A percentile compares a stretch with the other conserved stretches of the same genome.
Evolutionary conservation across 1,140 invertebrate genomes (phyloP).

Genomic region (Pseudobourletiella spinata): DNA sequence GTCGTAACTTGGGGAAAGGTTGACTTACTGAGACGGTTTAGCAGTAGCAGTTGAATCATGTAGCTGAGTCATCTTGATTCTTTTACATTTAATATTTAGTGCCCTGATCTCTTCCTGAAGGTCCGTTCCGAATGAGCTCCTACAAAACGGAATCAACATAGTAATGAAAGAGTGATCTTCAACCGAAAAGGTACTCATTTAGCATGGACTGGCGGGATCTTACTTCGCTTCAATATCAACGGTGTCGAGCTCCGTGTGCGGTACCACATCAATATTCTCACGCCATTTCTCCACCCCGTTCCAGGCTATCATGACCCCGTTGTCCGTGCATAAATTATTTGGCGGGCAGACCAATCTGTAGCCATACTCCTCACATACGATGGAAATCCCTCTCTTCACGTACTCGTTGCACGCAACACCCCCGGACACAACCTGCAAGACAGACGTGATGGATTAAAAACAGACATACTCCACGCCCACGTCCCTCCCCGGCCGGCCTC

Average conservation of each 20-base stretch:
- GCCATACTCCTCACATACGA: slow-evolving; percentile 55
- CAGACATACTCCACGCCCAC: too few relatives aligned
- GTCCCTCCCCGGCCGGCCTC: too few relatives aligned
- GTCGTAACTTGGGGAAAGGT: too few relatives aligned
- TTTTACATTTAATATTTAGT: slow-evolving; percentile 51
- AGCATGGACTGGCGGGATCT: slow-evolving; percentile 26
- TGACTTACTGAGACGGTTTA: background rate
- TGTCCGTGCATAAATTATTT: slow-evolving; percentile 85
- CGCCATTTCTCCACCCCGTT: slow-evolving; percentile 74
- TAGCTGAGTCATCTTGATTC: slow-evolving; percentile 44
- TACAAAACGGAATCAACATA: slow-evolving; percentile 24
- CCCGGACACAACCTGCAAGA: slow-evolving; percentile 73
- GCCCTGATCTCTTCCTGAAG: slow-evolving; percentile 47
- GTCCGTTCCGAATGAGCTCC: slow-evolving; percentile 49
- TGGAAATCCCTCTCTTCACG: slow-evolving; percentile 57
- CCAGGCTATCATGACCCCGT: slow-evolving; percentile 99
- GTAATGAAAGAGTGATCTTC: background rate
- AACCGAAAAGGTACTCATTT: background rate
- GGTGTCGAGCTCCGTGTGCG: slow-evolving; percentile 41
- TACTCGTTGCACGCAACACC: slow-evolving; percentile 90
- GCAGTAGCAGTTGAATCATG: background rate
- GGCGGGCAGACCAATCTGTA: slow-evolving; percentile 66
- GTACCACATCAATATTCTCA: slow-evolving; percentile 39
- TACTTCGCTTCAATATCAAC: slow-evolving; percentile 47
- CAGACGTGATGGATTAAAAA: too few relatives aligned